Base-by-base conservation (phyloP, 1,140 invertebrate species). In the Cotesia glomerata region DNA sequence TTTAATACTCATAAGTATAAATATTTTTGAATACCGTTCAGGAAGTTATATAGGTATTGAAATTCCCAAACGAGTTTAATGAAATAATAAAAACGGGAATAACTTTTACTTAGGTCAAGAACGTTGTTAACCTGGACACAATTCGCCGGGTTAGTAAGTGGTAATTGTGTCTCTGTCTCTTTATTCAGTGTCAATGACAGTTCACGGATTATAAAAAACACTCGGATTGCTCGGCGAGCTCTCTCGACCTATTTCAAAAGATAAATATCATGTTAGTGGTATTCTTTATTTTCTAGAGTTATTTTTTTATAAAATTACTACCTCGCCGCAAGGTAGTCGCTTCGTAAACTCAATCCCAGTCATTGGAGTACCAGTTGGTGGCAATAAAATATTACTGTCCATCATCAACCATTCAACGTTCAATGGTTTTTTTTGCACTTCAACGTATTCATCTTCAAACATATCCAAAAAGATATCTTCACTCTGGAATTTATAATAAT, bases 401-500 rank as follows among this genome's bases (percentile, higher is more conserved):
- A 96, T 97, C 89, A 96, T 95, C 18, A 97, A 81, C 90, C 93
- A 96, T 83, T 98, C 95, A 1, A 97, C 95, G 88, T 97, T 98
- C 39, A 98, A 84, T 7, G 93, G 92, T 36, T 92, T 90, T 80
- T 94, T 96, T 79, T 92, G 90, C 90, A 98, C 95, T 85, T 98
- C 95, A 81, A 94, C 95, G 86, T 93, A 93, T 89, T 99, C 98
- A 85, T 99, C 97, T 88, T 99, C 98, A 87, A 99, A 99, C 91
- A 99, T 96, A 83, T 99, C 98, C 36, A 99, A 87, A 88, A 99
- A 99, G 76, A 99, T 97, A 81, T 99, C 97, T 89, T 99, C 97
- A 81, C 95, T 97, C 91, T 93, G 81, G 1, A 13, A 65, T n/a
- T n/a, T n/a, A 85, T 80, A 2, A 14, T 32, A 64, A 66, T 69